A percentile compares a stretch with the other conserved stretches of the same genome.
phyloP scores from a whole-genome alignment of 2,113 vertebrate species.

The Isichthys henryi region DNA sequence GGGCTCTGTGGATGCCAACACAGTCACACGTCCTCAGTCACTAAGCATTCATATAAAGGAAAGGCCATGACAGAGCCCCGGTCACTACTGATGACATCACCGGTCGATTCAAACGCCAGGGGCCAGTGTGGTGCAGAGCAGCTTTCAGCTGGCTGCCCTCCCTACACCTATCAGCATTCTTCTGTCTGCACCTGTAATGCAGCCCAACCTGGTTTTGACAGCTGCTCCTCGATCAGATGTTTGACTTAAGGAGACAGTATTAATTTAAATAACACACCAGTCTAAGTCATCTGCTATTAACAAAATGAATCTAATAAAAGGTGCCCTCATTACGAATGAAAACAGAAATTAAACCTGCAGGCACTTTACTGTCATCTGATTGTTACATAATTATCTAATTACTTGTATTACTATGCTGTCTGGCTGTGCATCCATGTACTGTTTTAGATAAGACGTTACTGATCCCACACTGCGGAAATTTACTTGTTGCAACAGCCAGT shows the following conservation, averaged over 20 bases:
- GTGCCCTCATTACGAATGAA: neutral
- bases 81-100: neutral
- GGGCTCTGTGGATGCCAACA: slow-evolving; percentile 59
- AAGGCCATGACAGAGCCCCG: neutral
- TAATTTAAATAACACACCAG: neutral
- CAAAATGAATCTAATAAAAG: neutral
- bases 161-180: neutral
- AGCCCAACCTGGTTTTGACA: neutral
- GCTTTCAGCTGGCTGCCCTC: neutral
- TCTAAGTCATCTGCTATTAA: neutral
- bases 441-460: too few species aligned
- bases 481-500: too few species aligned
- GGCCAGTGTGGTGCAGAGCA: neutral
- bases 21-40: neutral
- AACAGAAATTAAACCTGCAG: neutral
- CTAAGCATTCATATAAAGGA: neutral
- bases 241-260: neutral
- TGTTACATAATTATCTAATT: neutral
- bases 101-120: neutral
- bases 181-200: neutral
- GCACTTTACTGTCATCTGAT: neutral
- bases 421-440: neutral
- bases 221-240: neutral
- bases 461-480: too few species aligned
- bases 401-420: neutral